Evolutionary conservation across 2,113 vertebrate species (phyloP), one percentile per base, ranked within the genome.

Genomic region (Hymenochirus boettgeri): DNA sequence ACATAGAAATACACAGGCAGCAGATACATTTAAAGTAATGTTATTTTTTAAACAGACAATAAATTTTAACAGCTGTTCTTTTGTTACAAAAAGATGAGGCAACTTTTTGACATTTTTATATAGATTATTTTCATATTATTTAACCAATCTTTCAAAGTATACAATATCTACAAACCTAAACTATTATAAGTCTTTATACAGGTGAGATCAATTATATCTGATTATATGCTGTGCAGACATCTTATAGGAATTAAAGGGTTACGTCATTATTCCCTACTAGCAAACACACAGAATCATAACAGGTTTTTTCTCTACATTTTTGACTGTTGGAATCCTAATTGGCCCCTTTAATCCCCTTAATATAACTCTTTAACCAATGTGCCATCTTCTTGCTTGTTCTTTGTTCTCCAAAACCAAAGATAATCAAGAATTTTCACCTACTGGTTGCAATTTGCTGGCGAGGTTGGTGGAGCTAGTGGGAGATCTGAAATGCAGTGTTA

Each of bases 261-360:
- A 77, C 65, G 71, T 26, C 24, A 19, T 27, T 62, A 77, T 75
- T 69, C 72, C 50, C 33, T 35, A 35, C 4, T 35, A 35, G 33
- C 33, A 35, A 7, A 35, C 15, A n/a, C 2, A 47, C 15, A 48
- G 67, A 76, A 74, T 72, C 46, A 64, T 50, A 26, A 57, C 31
- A 33, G 51, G 39, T 72, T 58, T 69, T 27, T 66, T 75, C 63
- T 72, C 65, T 74, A 26, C 61, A 48, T n/a, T 65, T 39, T 65
- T 70, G 50, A 75, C 5, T 18, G 58, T 50, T 71, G 35, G 75
- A 76, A 73, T 70, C 15, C 69, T 71, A 75, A 73, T 70, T 73
- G 69, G 77, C 72, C 70, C 61, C 73, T 62, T 52, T 48, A 72
- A 69, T 69, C 48, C 63, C 53, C 71, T 51, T 46, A 57, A 58